These are phyloP conservation scores for Fissipunctia ypsillon DNA, from an alignment of 2,888 invertebrate species.

Conservation along the genomic window DNA sequence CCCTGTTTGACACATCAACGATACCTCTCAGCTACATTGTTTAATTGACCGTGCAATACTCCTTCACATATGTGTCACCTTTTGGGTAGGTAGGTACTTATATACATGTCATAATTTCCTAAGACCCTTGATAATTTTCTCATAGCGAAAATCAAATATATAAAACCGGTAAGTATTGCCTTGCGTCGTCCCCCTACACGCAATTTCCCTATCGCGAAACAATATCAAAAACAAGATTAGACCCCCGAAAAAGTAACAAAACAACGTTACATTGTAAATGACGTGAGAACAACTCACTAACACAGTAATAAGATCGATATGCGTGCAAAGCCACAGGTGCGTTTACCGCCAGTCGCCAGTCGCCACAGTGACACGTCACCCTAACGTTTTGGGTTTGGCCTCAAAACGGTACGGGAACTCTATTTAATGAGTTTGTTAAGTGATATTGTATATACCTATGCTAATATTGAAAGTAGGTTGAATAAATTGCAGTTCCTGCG, in stretches of 20 bases:
- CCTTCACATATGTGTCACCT: background rate
- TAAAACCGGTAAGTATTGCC: background rate
- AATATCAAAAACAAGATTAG: conserved; percentile 27
- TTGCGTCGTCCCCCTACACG: background rate
- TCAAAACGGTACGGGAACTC: conserved; percentile 39
- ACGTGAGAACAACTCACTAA: conserved; percentile 48
- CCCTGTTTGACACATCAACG: background rate
- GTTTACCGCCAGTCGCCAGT: conserved; percentile 5
- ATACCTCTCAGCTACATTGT: background rate
- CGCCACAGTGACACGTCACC: conserved; percentile 10
- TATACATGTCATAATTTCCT: background rate
- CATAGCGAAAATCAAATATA: background rate
- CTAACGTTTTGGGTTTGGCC: conserved; percentile 35
- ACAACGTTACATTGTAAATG: conserved; percentile 35
- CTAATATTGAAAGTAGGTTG: background rate
- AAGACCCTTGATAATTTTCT: background rate
- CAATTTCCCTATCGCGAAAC: conserved; percentile 5
- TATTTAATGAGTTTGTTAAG: conserved; percentile 39
- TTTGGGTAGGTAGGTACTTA: background rate
- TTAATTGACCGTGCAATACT: conserved; percentile 11
- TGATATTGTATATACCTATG: background rate
- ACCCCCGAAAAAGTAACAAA: conserved; percentile 16
- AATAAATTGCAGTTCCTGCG: background rate
- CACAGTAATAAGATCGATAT: conserved; percentile 65
- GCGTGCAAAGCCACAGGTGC: conserved; percentile 63